phyloP scores from a whole-genome alignment of 35 echinoderm and acorn worm species.

The Heliocidaris tuberculata region DNA sequence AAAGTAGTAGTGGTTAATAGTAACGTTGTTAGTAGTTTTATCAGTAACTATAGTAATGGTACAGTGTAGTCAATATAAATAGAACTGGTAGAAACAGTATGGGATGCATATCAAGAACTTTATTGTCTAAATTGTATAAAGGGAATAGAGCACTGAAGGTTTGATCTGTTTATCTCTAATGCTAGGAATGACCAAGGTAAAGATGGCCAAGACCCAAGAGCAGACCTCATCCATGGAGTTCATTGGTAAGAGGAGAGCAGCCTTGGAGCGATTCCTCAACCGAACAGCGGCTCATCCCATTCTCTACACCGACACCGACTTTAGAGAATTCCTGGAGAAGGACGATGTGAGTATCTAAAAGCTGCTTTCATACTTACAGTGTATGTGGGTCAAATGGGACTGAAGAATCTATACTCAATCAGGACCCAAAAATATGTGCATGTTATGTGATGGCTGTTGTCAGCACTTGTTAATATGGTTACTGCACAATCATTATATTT shows the following conservation, averaged over 20 bases:
- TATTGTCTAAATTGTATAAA: too few relatives aligned
- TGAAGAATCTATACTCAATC: not conserved
- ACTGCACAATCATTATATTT: too few relatives aligned
- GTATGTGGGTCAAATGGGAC: not conserved
- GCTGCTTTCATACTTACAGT: not conserved
- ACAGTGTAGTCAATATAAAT: too few relatives aligned
- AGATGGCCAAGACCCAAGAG: constrained; percentile 86
- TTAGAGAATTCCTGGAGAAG: constrained; percentile 93
- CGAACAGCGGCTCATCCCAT: constrained; percentile 85
- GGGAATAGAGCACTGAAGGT: not conserved
- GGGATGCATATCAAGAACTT: too few relatives aligned
- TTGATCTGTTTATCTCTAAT: not conserved
- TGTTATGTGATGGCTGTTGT: too few relatives aligned
- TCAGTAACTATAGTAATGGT: too few relatives aligned
- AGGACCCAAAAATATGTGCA: too few relatives aligned
- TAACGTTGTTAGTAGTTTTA: too few relatives aligned
- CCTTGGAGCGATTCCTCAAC: constrained; percentile 90
- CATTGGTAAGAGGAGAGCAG: constrained; percentile 87
- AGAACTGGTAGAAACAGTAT: too few relatives aligned
- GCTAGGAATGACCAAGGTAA: constrained; percentile 96
- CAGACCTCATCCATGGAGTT: constrained; percentile 91
- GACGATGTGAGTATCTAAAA: constrained; percentile 74
- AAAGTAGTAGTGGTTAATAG: too few relatives aligned
- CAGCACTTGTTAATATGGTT: too few relatives aligned
- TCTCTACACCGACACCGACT: constrained; percentile 69